Evolutionary conservation across 2,888 invertebrate genomes (phyloP), one percentile per base, ranked within the genome.

Genomic region (Andrena camellia): DNA sequence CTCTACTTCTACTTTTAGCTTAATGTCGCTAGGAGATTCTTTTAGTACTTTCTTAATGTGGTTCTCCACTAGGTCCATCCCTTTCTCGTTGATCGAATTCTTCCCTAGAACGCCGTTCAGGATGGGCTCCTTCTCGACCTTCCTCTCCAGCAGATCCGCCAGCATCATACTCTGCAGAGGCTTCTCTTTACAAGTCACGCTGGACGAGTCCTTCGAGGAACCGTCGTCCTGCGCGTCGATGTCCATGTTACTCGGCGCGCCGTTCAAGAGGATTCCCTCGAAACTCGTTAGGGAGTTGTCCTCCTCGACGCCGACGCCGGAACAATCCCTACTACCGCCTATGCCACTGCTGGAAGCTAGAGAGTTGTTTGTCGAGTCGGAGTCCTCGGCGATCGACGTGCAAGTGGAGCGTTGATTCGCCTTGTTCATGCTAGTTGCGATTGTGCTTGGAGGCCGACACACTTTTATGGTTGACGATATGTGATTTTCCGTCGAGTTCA

Each of bases 71-170:
- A 96, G 92, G 92, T 96, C 96, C 81, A 96, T 92, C 57, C 95
- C 95, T 88, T 95, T 95, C 59, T 96, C 96, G 82, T 95, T 95
- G 79, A 96, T 95, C 67, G 95, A 94, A 88, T 96, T 96, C 89
- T 95, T 95, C 5, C 95, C 94, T 52, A 95, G 90, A 26, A 95
- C 94, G 4, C 96, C 96, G 90, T 96, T 96, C 88, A 96, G 90
- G 59, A 96, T 93, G 0, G 95, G 95, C 72, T 96, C 96, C 78
- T 95, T 96, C 66, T 96, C 96, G 13, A 96, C 95, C 92, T 97
- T 97, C 90, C 97, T 96, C 92, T 98, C 98, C 3, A 98, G 94
- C 69, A 98, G 94, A 93, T 98, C 98, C 0, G 97, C 97, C 63
- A 98, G 94, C 97, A 98, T 97, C 91, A 94, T 92, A 42, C 91